Percentiles rank a stretch among this genome's conserved stretches.
Evolutionary conservation across 2,888 invertebrate genomes (phyloP).

Genomic region (Acanthococcus lagerstroemiae): DNA sequence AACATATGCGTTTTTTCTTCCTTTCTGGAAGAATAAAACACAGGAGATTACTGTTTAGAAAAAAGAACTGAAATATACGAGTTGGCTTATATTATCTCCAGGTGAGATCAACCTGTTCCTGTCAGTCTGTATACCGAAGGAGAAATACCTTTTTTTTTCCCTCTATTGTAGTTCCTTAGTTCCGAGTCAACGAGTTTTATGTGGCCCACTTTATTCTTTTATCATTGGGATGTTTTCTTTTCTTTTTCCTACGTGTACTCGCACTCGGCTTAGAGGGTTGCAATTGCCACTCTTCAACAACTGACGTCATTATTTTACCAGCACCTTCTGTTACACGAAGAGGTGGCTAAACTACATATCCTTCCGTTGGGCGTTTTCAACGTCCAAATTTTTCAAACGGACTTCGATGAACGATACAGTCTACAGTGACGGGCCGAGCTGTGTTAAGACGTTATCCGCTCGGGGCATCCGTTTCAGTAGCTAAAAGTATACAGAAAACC

Average conservation of each 20-base stretch:
- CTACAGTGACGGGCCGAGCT: too few relatives aligned
- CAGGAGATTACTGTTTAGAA: conserved; percentile 30
- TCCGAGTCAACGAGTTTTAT: conserved; percentile 26
- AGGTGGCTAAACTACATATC: conserved; percentile 7
- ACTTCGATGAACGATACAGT: too few relatives aligned
- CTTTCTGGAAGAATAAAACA: conserved; percentile 14
- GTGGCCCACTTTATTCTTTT: conserved; percentile 20
- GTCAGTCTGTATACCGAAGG: conserved; percentile 6
- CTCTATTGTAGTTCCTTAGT: conserved; percentile 22
- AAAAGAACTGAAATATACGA: neutral
- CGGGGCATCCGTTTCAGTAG: too few relatives aligned
- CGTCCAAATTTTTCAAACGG: too few relatives aligned
- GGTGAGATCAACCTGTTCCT: conserved; percentile 31
- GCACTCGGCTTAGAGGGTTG: neutral
- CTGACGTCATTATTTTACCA: conserved; percentile 16
- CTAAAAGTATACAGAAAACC: too few relatives aligned
- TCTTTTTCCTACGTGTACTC: neutral
- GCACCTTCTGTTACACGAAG: conserved; percentile 21
- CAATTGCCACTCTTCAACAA: conserved; percentile 10
- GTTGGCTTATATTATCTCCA: conserved; percentile 20
- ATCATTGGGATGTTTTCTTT: neutral
- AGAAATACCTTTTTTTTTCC: neutral
- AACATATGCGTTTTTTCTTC: conserved; percentile 21
- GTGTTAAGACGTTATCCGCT: too few relatives aligned
- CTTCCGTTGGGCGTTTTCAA: conserved; percentile 16